phyloP scores from a whole-genome alignment of 1,140 invertebrate genomes.

The Philaenus spumarius region DNA sequence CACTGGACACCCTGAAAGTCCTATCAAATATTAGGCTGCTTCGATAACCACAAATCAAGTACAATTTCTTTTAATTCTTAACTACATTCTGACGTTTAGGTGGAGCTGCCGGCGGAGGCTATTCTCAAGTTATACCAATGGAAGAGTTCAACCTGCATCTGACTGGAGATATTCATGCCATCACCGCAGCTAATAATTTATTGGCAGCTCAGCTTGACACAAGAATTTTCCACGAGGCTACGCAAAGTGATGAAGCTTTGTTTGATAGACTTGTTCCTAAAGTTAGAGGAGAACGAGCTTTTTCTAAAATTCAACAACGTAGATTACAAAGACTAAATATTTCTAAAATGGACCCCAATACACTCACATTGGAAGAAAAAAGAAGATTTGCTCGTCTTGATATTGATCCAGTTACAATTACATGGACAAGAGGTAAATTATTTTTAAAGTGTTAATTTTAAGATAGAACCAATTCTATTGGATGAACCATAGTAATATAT shows the following conservation, averaged over 20 bases:
- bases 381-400: slow-evolving; percentile 77
- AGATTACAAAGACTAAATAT: slow-evolving; percentile 80
- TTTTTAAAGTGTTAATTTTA: neutral
- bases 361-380: slow-evolving; percentile 73
- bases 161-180: slow-evolving; percentile 98
- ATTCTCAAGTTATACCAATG: slow-evolving; percentile 96
- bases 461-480: no score
- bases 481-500: no score
- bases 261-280: slow-evolving; percentile 82
- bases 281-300: slow-evolving; percentile 25
- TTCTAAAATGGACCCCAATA: slow-evolving; percentile 76
- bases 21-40: no score
- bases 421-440: slow-evolving; percentile 81
- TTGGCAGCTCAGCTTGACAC: slow-evolving; percentile 92
- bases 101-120: slow-evolving; percentile 92
- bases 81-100: slow-evolving; percentile 41
- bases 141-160: slow-evolving; percentile 99
- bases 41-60: no score
- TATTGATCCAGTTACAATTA: slow-evolving; percentile 85
- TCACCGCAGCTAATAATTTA: slow-evolving; percentile 96
- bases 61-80: no score
- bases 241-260: slow-evolving; percentile 78
- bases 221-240: slow-evolving; percentile 92
- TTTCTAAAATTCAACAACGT: slow-evolving; percentile 76
- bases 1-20: no score